Percentiles rank a stretch among this genome's conserved stretches.
Evolutionary conservation across 2,888 invertebrate species (phyloP).

Genomic region (Zygaena filipendulae): DNA sequence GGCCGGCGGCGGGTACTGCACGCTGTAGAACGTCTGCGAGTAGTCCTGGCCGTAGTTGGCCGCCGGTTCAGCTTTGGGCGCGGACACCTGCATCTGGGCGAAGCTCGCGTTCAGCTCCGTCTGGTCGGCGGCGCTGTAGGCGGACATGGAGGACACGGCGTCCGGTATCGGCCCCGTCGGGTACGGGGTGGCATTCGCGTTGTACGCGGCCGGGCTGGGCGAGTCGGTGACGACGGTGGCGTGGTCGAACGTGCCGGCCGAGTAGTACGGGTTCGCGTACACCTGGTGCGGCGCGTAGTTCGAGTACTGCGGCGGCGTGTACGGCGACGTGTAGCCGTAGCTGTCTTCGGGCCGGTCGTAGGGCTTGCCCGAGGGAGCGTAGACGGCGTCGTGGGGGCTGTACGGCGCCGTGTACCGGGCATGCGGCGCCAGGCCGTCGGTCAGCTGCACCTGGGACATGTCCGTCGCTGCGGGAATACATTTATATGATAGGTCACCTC

Average conservation of each 20-base stretch:
- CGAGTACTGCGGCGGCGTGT: constrained; percentile 44
- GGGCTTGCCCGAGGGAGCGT: background rate
- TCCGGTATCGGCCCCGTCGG: constrained; percentile 30
- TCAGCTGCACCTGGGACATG: constrained; percentile 37
- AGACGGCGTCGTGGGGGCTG: constrained; percentile 23
- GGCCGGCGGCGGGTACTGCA: constrained; percentile 37
- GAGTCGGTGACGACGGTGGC: constrained; percentile 39
- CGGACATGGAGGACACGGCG: constrained; percentile 19
- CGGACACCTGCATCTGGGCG: constrained; percentile 44
- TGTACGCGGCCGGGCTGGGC: constrained; percentile 24
- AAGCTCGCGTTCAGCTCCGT: constrained; percentile 38
- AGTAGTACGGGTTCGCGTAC: constrained; percentile 44
- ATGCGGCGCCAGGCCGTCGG: constrained; percentile 41
- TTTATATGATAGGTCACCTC: constrained; percentile 2
- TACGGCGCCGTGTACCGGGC: constrained; percentile 30
- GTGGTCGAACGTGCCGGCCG: constrained; percentile 37
- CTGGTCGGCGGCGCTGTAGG: constrained; percentile 24
- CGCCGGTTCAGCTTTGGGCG: constrained; percentile 27
- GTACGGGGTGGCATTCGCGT: constrained; percentile 21
- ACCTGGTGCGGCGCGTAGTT: constrained; percentile 33
- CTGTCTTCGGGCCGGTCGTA: background rate
- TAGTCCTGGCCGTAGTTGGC: constrained; percentile 31
- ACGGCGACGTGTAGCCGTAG: constrained; percentile 24
- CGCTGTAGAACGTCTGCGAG: constrained; percentile 44
- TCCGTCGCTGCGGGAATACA: constrained; percentile 45